Percentiles rank a stretch among this genome's conserved stretches.
phyloP scores from a whole-genome alignment of 2,113 vertebrate species.

The Ptyas mucosa region DNA sequence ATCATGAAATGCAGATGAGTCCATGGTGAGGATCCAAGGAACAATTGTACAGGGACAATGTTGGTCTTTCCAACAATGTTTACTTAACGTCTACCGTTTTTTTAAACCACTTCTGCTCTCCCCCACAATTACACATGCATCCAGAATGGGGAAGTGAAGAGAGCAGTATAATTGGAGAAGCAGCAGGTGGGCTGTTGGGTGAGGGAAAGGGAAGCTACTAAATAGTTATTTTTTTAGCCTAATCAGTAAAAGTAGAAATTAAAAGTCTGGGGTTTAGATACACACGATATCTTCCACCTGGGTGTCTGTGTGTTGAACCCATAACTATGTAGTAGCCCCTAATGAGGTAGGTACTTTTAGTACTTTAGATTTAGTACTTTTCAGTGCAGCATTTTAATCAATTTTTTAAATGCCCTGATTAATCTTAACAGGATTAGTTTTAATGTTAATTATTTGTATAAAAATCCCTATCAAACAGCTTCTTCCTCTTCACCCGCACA shows the following conservation, averaged over 20 bases:
- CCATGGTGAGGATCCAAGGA: background rate
- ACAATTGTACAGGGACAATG: background rate
- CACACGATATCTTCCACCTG: background rate
- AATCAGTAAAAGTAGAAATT: background rate
- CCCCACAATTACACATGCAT: background rate
- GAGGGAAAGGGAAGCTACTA: background rate
- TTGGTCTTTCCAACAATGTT: too few species aligned
- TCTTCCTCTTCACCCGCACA: background rate
- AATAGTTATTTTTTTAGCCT: constrained; percentile 1
- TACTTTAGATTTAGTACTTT: background rate
- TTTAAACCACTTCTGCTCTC: background rate
- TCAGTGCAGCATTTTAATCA: background rate
- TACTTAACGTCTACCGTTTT: background rate
- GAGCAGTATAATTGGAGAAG: constrained; percentile 1
- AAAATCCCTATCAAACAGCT: background rate
- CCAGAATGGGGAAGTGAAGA: constrained; percentile 19
- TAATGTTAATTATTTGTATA: background rate
- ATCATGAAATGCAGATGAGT: background rate
- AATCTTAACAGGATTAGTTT: background rate
- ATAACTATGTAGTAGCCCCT: background rate
- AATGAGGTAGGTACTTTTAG: background rate
- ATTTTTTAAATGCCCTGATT: background rate
- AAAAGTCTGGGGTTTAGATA: background rate
- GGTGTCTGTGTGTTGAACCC: too few species aligned
- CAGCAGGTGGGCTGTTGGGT: constrained; percentile 18